Base-by-base conservation (phyloP, 1,140 invertebrate genomes). In the Apis cerana region DNA sequence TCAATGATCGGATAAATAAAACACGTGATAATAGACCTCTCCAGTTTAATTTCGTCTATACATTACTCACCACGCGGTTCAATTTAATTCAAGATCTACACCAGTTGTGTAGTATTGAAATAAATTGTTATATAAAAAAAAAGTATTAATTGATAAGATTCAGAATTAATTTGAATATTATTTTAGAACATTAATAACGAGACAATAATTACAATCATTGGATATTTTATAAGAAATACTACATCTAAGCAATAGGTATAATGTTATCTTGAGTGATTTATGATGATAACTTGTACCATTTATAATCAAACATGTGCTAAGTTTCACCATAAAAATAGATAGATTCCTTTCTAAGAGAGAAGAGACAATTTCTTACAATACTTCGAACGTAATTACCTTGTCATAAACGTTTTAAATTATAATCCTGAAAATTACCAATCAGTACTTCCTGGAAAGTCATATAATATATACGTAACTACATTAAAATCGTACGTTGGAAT, bases 51-150 rank as follows among this genome's bases (percentile, higher is more conserved):
- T 76, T 65, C 50, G 48, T 75, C 17, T 11, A 21, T 33, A 52
- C 59, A n/a, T 76, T 54, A 10, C 50, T 65, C 50, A 33, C 27
- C 61, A 33, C 48, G 48, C 23, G 33, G 33, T 65, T 65, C 61
- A 65, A 75, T 65, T 75, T 65, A 75, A 75, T 75, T 74, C 33
- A 23, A 56, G n/a, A 59, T 33, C 27, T 12, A 48, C 33, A 48
- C 56, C 71, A 74, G 33, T 56, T 74, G 71, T 72, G 27, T 15
- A 43, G 17, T 27, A 50, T 75, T 13, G 74, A 52, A 54, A 50
- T 43, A 52, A 75, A 75, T 75, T 64, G 8, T 5, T 17, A 13
- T 12, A 11, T 4, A 17, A 64, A 52, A 75, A 54, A 23, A n/a
- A 15, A 21, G 12, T 12, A 43, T 72, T 27, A 43, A 50, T 33